Percentiles rank a stretch among this genome's conserved stretches.
Evolutionary conservation across 1,140 invertebrate species (phyloP).

Genomic region (Drosophila guanche): DNA sequence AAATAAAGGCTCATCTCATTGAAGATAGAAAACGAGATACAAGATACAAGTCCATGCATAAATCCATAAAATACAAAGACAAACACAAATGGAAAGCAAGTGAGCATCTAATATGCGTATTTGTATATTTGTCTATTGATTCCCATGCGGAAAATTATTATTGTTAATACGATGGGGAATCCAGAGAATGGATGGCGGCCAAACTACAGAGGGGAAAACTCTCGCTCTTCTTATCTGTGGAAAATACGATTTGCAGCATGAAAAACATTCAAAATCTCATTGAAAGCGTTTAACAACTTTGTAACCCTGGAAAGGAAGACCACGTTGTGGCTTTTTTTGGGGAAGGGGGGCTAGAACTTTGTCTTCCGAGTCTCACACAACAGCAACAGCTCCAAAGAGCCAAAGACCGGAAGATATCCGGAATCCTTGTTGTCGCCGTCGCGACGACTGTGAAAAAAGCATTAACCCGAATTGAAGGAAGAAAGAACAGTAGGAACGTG

Average conservation of each 20-base stretch:
- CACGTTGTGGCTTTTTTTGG: conserved; percentile 6
- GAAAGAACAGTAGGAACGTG: conserved; percentile 14
- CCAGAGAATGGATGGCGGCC: neutral
- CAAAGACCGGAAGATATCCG: conserved; percentile 8
- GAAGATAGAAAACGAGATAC: conserved; percentile 43
- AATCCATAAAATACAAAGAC: conserved; percentile 78
- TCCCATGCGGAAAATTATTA: conserved; percentile 75
- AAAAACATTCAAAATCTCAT: conserved; percentile 79
- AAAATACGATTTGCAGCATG: conserved; percentile 71
- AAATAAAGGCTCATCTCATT: conserved; percentile 72
- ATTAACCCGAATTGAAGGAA: conserved; percentile 76
- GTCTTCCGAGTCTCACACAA: conserved; percentile 30
- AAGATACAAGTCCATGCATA: conserved; percentile 58
- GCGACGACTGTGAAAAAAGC: conserved; percentile 77
- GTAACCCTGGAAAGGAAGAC: conserved; percentile 10
- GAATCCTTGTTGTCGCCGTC: conserved; percentile 54
- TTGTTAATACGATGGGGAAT: conserved; percentile 63
- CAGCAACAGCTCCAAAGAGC: conserved; percentile 58
- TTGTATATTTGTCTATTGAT: conserved; percentile 69
- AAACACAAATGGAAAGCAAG: conserved; percentile 44
- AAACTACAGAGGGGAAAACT: conserved; percentile 8
- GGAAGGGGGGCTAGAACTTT: conserved; percentile 34
- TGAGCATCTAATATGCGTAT: conserved; percentile 40
- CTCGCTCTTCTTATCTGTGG: neutral
- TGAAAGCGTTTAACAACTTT: conserved; percentile 78